A percentile compares a stretch with the other conserved stretches of the same genome.
Evolutionary conservation across 2,888 invertebrate species (phyloP).

Genomic region (Plagiodera versicolora): DNA sequence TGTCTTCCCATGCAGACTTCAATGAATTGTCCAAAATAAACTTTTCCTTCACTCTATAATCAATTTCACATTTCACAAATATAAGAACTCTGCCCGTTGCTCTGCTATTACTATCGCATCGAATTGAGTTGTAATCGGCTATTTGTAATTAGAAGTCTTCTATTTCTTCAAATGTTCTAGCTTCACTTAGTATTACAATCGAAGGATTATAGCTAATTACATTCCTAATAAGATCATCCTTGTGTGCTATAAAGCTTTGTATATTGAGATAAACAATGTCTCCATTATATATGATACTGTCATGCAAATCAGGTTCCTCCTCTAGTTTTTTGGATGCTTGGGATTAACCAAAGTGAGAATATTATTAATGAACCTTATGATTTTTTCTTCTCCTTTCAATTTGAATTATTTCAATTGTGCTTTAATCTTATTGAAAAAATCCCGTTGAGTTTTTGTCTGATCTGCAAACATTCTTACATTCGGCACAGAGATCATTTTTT

Average conservation of each 20-base stretch:
- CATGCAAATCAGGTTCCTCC: background rate
- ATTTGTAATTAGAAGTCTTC: background rate
- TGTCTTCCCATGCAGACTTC: background rate
- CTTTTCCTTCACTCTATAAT: background rate
- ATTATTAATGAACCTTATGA: background rate
- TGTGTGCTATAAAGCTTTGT: background rate
- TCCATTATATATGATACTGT: background rate
- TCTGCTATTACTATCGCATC: conserved; percentile 2
- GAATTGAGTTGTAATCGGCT: background rate
- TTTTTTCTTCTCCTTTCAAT: background rate
- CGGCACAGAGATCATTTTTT: background rate
- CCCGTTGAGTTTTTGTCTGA: conserved; percentile 6
- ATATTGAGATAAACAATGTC: background rate
- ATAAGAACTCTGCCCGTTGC: conserved; percentile 5
- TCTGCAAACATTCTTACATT: conserved; percentile 8
- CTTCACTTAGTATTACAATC: conserved; percentile 4
- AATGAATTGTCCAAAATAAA: conserved; percentile 4
- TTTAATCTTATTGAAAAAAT: background rate
- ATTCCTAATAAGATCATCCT: background rate
- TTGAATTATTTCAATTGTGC: background rate
- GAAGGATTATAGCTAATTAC: background rate
- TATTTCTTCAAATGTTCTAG: background rate
- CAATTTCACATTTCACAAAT: background rate
- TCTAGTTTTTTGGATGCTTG: background rate
- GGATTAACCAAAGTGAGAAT: background rate